Evolutionary conservation across 1,140 invertebrate genomes (phyloP), one percentile per base, ranked within the genome.

Genomic region (Drosophila paulistorum): DNA sequence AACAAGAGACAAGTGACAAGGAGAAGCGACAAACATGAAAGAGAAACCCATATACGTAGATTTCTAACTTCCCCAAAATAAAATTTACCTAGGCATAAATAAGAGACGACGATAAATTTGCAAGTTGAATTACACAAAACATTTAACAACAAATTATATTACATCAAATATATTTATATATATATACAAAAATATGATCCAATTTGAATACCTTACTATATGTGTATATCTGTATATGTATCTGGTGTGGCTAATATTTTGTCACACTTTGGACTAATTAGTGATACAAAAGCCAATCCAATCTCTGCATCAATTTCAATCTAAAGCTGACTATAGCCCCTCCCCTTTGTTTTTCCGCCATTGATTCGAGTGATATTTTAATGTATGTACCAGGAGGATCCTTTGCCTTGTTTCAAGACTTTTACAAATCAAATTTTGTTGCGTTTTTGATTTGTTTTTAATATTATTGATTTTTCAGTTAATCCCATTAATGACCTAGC

Each of bases 11-110:
- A 65, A 54, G 58, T 39, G 42, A 51, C 30, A 64, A 30, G 10
- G 6, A 48, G 72, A 77, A 30, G 30, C 30, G 30, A 30, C 30
- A 30, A 30, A 30, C 30, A 30, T 30, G 30, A 30, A 23, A 26
- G 42, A 63, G 70, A 51, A 86, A 65, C 75, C 85, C 77, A 87
- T 89, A 87, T 87, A 87, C 84, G 84, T 87, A 87, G 84, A 86
- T 71, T 77, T 84, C 68, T 77, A 86, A 84, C 84, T 89, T 90
- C 84, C 84, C 84, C 80, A 65, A 74, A 89, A 80, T 80, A 58
- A 81, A 85, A 80, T 85, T 72, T 79, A 79, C 71, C 62, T 81
- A 81, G 78, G 11, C 68, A 55, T 75, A 65, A 65, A 39, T 39
- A 39, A 71, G 55, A 60, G 54, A 54, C 42, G 68, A 60, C 65